These are phyloP conservation scores for Actenoides lindsayi DNA, from an alignment of 2,113 vertebrate genomes.

Conservation along the genomic window DNA sequence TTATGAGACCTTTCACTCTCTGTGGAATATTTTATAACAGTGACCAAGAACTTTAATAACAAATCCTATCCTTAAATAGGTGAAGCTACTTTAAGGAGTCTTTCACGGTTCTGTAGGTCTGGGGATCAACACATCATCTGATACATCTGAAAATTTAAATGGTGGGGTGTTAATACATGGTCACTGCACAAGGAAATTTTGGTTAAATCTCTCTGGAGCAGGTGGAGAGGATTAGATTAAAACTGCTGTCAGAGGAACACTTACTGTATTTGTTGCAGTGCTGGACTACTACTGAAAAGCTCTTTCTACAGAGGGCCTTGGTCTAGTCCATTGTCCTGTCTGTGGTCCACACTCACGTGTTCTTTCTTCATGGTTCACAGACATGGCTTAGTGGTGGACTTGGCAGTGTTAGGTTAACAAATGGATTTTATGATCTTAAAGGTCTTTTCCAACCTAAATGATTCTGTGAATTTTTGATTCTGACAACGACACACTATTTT, in stretches of 20 bases:
- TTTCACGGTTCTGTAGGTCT: not conserved
- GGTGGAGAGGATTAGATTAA: not conserved
- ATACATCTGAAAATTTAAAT: not conserved
- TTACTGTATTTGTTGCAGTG: not conserved
- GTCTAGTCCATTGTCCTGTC: not conserved
- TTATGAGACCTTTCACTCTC: not conserved
- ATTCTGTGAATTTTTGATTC: too few relatives aligned
- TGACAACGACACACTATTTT: not conserved
- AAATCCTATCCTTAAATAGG: not conserved
- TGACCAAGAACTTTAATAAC: not conserved
- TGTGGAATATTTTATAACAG: not conserved
- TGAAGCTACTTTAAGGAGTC: not conserved
- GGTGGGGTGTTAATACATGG: rapidly evolving
- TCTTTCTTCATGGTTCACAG: not conserved
- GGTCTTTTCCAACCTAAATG: too few relatives aligned
- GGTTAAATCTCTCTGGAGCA: not conserved
- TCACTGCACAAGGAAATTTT: not conserved
- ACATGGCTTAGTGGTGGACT: too few relatives aligned
- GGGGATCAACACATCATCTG: not conserved
- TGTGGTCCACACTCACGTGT: too few relatives aligned
- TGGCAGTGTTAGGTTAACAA: too few relatives aligned
- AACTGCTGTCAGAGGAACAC: not conserved
- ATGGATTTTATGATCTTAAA: too few relatives aligned
- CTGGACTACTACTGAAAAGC: not conserved
- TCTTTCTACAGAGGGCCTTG: not conserved